A percentile compares a stretch with the other conserved stretches of the same genome.
Evolutionary conservation across 2,888 invertebrate species (phyloP).

Genomic region (Onthophagus sagittarius): DNA sequence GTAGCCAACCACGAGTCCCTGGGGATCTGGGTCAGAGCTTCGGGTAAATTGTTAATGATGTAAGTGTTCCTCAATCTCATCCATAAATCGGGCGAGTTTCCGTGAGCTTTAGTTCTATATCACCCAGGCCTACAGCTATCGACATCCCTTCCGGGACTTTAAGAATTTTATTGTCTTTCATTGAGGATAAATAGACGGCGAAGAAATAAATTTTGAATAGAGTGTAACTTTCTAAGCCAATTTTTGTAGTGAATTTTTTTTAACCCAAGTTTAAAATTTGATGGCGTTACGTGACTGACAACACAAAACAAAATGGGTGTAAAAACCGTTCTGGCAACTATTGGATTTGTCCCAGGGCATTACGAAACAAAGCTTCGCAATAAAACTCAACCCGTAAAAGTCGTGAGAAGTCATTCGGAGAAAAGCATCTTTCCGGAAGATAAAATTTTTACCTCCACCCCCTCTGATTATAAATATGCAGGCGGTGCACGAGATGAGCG

Average conservation of each 20-base stretch:
- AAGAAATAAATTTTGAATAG: background rate
- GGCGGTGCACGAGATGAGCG: background rate
- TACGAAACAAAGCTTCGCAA: background rate
- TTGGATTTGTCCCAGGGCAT: background rate
- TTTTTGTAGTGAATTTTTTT: no score
- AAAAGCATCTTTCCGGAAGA: background rate
- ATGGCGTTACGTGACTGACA: background rate
- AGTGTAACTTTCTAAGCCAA: background rate
- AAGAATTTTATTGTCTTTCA: background rate
- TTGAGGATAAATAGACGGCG: background rate
- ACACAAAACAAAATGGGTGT: background rate
- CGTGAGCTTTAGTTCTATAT: background rate
- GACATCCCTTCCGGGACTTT: background rate
- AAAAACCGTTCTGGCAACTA: background rate
- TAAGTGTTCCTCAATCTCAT: background rate
- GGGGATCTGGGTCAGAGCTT: background rate
- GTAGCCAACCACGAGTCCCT: background rate
- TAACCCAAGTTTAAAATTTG: background rate
- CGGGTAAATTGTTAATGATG: slow-evolving; percentile 1
- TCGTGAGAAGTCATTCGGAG: background rate
- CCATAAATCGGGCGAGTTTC: background rate
- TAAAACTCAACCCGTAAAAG: background rate
- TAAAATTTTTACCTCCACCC: background rate
- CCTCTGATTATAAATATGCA: background rate
- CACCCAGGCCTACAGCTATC: background rate